Conservation (phyloP, 2,113 vertebrate species). For the Formicarius rufipectus region DNA sequence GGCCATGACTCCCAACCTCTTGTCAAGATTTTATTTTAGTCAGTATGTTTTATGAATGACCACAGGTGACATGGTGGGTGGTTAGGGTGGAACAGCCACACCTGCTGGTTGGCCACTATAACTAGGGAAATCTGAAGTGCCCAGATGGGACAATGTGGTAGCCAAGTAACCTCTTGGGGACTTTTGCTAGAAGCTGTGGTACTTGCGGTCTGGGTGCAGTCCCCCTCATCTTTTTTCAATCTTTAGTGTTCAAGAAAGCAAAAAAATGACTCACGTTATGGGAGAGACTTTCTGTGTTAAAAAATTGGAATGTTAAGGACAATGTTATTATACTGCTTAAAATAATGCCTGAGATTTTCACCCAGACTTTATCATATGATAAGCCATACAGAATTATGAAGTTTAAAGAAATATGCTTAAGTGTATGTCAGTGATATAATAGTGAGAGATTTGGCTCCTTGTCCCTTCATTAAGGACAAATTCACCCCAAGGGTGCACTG, state of each 20-base stretch:
- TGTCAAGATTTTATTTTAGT: not conserved
- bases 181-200: not conserved
- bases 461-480: slow-evolving; percentile 87
- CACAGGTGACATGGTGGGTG: not conserved
- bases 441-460: slow-evolving; percentile 67
- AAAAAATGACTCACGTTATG: not conserved
- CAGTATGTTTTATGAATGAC: not conserved
- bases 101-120: not conserved
- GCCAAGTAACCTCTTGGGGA: not conserved
- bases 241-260: not conserved
- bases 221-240: not conserved
- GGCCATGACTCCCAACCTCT: not conserved
- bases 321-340: slow-evolving; percentile 44
- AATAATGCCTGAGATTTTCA: slow-evolving; percentile 47
- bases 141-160: not conserved
- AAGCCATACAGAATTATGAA: slow-evolving; percentile 59
- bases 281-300: not conserved
- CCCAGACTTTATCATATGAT: slow-evolving; percentile 35
- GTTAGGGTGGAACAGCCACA: not conserved
- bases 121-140: not conserved
- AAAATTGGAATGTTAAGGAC: not conserved
- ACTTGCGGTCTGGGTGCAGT: not conserved
- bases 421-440: slow-evolving; percentile 47
- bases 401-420: slow-evolving; percentile 55
- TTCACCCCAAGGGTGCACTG: slow-evolving; percentile 83